phyloP scores from a whole-genome alignment of 2,113 vertebrate species.

The Saimiri boliviensis region DNA sequence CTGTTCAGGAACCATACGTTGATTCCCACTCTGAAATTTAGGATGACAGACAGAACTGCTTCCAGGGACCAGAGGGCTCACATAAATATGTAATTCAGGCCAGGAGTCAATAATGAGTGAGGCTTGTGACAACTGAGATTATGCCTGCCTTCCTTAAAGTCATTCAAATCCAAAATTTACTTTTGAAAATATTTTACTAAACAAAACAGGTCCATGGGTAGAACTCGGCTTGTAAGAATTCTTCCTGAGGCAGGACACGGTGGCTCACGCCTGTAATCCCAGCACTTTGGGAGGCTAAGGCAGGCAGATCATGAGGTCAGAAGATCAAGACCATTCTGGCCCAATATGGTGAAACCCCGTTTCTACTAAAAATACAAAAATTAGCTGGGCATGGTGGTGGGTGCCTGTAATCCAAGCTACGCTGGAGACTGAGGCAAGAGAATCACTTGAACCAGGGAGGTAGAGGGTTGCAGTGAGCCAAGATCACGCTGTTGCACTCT shows the following conservation, averaged over 20 bases:
- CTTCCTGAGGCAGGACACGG: neutral
- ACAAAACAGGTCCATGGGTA: neutral
- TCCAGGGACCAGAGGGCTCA: neutral
- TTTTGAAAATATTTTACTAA: neutral
- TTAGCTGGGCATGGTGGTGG: too few species aligned
- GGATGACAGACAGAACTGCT: neutral
- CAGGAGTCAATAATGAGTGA: neutral
- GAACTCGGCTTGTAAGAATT: neutral
- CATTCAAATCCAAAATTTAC: neutral
- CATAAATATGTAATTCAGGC: neutral
- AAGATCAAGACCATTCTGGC: too few species aligned
- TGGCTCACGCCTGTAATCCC: too few species aligned
- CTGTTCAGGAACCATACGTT: neutral
- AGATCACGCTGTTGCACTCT: too few species aligned
- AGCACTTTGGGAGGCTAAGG: too few species aligned
- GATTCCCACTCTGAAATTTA: neutral
- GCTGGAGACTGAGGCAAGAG: too few species aligned
- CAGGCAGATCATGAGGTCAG: too few species aligned
- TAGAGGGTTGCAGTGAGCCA: too few species aligned
- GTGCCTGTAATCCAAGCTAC: too few species aligned
- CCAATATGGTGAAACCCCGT: too few species aligned
- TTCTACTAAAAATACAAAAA: too few species aligned
- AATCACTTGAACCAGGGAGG: too few species aligned
- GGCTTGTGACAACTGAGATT: neutral
- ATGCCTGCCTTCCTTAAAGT: neutral